A percentile compares a stretch with the other conserved stretches of the same genome.
These are phyloP conservation scores for Lithophane ornitopus DNA, from an alignment of 2,888 invertebrate species.

Conservation along the genomic window DNA sequence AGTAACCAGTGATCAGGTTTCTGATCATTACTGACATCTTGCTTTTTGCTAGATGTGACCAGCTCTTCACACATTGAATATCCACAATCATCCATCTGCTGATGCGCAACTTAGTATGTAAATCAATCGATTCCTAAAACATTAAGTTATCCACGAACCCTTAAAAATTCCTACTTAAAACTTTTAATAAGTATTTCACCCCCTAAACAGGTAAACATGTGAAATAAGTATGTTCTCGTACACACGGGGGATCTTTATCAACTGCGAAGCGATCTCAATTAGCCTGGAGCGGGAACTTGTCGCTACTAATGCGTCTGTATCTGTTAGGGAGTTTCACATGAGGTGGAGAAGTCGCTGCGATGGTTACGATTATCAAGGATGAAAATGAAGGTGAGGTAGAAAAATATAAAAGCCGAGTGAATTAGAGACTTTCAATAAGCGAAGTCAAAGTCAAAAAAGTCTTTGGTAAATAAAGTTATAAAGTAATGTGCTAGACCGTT, in stretches of 20 bases:
- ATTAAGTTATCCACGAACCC: not conserved
- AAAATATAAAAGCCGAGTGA: not conserved
- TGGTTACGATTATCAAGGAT: not conserved
- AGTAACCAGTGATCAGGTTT: not conserved
- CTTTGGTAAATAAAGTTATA: not conserved
- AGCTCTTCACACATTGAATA: not conserved
- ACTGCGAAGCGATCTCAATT: constrained; percentile 66
- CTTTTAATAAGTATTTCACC: constrained; percentile 25
- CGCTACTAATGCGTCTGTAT: constrained; percentile 63
- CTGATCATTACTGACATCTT: not conserved
- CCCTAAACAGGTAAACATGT: constrained; percentile 18
- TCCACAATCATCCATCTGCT: too few relatives aligned
- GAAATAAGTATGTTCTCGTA: constrained; percentile 45
- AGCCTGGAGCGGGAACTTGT: constrained; percentile 65
- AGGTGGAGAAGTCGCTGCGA: constrained; percentile 5
- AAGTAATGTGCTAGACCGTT: not conserved
- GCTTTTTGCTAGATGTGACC: not conserved
- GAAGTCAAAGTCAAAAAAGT: not conserved
- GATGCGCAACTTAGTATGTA: not conserved
- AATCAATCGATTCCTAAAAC: constrained; percentile 10
- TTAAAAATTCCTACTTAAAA: not conserved
- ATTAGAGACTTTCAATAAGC: too few relatives aligned
- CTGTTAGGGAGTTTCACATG: constrained; percentile 50
- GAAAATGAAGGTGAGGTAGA: not conserved
- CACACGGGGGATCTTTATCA: constrained; percentile 63